These are phyloP conservation scores for Siniperca undulata DNA, from an alignment of 2,797 vertebrate genomes.

Conservation along the genomic window DNA sequence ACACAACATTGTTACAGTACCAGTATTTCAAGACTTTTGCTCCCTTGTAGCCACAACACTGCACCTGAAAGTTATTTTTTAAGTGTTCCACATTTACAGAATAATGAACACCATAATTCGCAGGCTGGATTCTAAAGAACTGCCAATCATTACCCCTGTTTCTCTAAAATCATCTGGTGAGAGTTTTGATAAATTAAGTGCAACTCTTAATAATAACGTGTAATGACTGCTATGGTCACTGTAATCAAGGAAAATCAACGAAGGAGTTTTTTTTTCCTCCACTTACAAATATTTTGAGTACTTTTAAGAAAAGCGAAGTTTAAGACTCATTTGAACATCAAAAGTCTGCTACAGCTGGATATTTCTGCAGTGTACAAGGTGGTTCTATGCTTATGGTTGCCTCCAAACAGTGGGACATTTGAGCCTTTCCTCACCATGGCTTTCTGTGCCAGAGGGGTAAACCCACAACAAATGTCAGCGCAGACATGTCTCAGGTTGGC, in stretches of 20 bases:
- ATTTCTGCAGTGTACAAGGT: not conserved
- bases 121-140: conserved; percentile 2
- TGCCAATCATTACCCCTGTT: conserved; percentile 3
- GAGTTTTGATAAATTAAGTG: conserved; percentile 28
- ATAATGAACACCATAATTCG: conserved; percentile 27
- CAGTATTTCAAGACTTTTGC: conserved; percentile 1
- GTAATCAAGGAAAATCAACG: conserved; percentile 14
- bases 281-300: not conserved
- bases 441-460: conserved; percentile 52
- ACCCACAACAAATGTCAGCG: conserved; percentile 58
- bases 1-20: not conserved
- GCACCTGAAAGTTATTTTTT: conserved; percentile 8
- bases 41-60: not conserved
- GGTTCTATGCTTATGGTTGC: conserved; percentile 30
- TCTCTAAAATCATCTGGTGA: not conserved
- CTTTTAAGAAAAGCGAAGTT: not conserved
- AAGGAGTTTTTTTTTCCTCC: not conserved
- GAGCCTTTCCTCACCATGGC: conserved; percentile 8
- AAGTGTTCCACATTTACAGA: conserved; percentile 17
- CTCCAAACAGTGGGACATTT: conserved; percentile 17
- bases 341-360: not conserved
- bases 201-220: conserved; percentile 4
- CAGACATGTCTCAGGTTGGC: conserved; percentile 45
- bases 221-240: not conserved
- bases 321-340: not conserved